A percentile compares a stretch with the other conserved stretches of the same genome.
These are phyloP conservation scores for Acromyrmex charruanus DNA, from an alignment of 1,140 invertebrate genomes.

Conservation along the genomic window DNA sequence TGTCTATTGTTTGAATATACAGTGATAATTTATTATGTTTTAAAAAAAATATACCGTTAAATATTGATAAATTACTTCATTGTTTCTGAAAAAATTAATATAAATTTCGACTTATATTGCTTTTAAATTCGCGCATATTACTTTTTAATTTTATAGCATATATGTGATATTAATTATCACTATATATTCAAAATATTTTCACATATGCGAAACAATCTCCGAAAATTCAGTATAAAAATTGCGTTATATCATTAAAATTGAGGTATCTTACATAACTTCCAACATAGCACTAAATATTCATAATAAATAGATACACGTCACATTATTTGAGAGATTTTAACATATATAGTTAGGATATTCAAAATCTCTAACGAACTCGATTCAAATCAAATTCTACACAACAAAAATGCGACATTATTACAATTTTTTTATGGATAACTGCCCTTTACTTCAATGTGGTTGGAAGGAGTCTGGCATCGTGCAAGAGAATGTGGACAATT, in stretches of 20 bases:
- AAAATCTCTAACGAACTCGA: conserved; percentile 12
- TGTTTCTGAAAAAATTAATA: background rate
- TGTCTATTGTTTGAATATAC: background rate
- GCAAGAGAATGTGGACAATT: conserved; percentile 44
- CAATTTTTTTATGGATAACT: conserved; percentile 30
- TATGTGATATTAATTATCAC: background rate
- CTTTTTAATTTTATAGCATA: background rate
- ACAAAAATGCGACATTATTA: conserved; percentile 26
- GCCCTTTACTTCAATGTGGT: conserved; percentile 23
- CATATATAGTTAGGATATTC: background rate
- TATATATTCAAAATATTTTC: conserved; percentile 34
- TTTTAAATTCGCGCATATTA: background rate
- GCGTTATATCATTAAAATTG: conserved; percentile 1
- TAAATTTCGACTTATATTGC: background rate
- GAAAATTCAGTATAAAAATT: background rate
- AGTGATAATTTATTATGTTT: background rate
- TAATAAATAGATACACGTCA: conserved; percentile 39
- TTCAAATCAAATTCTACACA: conserved; percentile 43
- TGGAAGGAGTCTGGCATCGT: conserved; percentile 59
- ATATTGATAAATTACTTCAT: no score
- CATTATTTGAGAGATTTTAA: conserved; percentile 44
- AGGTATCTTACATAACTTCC: background rate
- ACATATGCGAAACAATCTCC: conserved; percentile 12
- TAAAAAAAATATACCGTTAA: background rate
- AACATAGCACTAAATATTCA: conserved; percentile 18